A percentile compares a stretch with the other conserved stretches of the same genome.
Evolutionary conservation across 2,113 vertebrate species (phyloP).

Genomic region (Scortum barcoo): DNA sequence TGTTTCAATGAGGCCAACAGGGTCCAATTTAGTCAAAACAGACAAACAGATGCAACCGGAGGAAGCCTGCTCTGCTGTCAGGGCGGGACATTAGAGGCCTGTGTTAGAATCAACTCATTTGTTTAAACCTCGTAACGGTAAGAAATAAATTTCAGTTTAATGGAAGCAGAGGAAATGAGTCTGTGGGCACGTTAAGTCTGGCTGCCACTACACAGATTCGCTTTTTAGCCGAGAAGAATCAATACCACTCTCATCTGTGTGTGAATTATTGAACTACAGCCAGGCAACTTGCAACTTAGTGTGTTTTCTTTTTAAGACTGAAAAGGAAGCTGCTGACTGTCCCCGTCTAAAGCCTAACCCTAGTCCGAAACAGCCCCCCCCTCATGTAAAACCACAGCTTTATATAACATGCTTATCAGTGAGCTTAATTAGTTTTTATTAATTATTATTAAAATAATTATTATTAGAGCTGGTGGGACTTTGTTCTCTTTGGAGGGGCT

Average conservation of each 20-base stretch:
- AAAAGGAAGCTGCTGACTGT: not conserved
- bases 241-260: not conserved
- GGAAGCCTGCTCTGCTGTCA: constrained; percentile 1
- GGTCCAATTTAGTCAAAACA: constrained; percentile 23
- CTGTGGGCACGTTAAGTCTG: not conserved
- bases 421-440: not conserved
- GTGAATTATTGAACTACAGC: not conserved
- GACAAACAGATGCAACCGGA: constrained; percentile 46
- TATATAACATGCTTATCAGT: not conserved
- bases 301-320: too few relatives aligned
- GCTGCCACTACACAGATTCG: too few relatives aligned
- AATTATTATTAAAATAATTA: too few relatives aligned
- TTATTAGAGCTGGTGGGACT: not conserved
- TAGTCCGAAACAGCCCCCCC: not conserved
- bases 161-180: not conserved
- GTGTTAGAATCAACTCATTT: not conserved
- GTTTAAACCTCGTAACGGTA: constrained; percentile 26
- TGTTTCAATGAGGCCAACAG: constrained; percentile 50
- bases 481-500: not conserved
- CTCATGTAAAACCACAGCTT: not conserved
- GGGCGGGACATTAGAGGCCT: not conserved
- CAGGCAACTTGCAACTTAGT: too few relatives aligned
- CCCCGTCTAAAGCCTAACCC: not conserved
- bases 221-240: not conserved
- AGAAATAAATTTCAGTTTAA: not conserved